Base-by-base conservation (phyloP, 1,140 invertebrate genomes). In the Euura lappo region DNA sequence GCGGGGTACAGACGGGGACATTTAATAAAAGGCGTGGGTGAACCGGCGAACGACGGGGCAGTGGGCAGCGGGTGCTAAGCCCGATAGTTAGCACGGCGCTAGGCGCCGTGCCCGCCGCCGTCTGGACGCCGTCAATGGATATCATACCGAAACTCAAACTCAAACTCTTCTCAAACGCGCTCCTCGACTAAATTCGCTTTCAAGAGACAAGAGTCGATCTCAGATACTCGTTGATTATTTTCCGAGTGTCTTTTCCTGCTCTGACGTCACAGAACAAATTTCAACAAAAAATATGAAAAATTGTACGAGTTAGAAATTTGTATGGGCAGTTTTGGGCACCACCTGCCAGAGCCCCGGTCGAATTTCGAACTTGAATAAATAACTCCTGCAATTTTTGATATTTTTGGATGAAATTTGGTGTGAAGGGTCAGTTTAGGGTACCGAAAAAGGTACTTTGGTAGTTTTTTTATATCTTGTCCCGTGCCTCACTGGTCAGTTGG, bases 41-140 rank as follows among this genome's bases (percentile, higher is more conserved):
- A 3, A n/a, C 51, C 51, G 51, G 13, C 51, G 51, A 28, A 28
- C 28, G 28, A 28, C 28, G 28, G 28, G 28, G 28, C 28, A 28
- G 28, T 28, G 28, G 28, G 28, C 28, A 28, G 28, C 28, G 28
- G 28, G 51, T 60, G 51, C 10, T 60, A 11, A 8, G 51, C 8
- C 10, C 51, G 51, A 60, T 60, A 60, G 51, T 60, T 60, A 60
- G 51, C 51, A 60, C 51, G 51, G 13, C 51, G 51, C 51, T 60
- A 8, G 51, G 51, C 51, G 51, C 51, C 51, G 51, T n/a, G 2
- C 8, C 10, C 13, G 51, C 10, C 51, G 51, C 51, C 51, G 51
- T 60, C 51, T 60, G 51, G 51, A 60, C 51, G 51, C 51, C 51
- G 8, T 60, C 8, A n/a, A 60, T 60, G 13, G 13, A 60, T 60